Evolutionary conservation across 1,140 invertebrate genomes (phyloP), one percentile per base, ranked within the genome.

Genomic region (Branchinecta lynchi): DNA sequence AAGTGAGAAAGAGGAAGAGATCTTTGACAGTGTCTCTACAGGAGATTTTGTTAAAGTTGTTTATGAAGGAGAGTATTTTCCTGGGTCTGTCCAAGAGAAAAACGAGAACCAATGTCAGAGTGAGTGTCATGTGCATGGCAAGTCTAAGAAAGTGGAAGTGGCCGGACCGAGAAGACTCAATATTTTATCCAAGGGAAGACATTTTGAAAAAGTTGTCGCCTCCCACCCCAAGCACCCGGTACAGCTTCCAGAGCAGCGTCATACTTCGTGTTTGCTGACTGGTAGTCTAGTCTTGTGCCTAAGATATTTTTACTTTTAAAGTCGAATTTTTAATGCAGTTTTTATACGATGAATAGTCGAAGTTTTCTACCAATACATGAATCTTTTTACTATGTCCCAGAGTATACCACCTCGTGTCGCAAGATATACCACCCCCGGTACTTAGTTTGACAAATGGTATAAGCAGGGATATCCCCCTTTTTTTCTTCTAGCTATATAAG

Each of bases 251-350:
- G 46, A 51, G 46, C n/a, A 51, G 46, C 46, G n/a, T 51, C 46
- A 51, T 51, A 9, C 46, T 51, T 51, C n/a, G 46, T 51, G 46
- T 51, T 51, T 51, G 9, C 46, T 51, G 46, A 51, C 46, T 51
- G 46, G 46, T 51, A 51, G 46, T 51, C 46, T 51, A 51, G 46
- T 51, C 46, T 51, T 51, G 46, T 51, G 46, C 46, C 46, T 9
- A 51, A n/a, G n/a, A 9, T 9, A 9, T 51, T 51, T 51, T 51
- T 51, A 51, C 46, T 51, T 51, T n/a, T 51, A 51, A 51, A 51
- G 46, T 51, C 46, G n/a, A 51, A 51, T 51, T 51, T 51, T 51
- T 51, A 51, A 51, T 51, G 46, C n/a, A 51, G 46, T 51, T 51
- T 51, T 51, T 9, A 51, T 51, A 51, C 46, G n/a, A 51, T 51